phyloP scores from a whole-genome alignment of 2,888 invertebrate species.

The Bugulina stolonifera region DNA sequence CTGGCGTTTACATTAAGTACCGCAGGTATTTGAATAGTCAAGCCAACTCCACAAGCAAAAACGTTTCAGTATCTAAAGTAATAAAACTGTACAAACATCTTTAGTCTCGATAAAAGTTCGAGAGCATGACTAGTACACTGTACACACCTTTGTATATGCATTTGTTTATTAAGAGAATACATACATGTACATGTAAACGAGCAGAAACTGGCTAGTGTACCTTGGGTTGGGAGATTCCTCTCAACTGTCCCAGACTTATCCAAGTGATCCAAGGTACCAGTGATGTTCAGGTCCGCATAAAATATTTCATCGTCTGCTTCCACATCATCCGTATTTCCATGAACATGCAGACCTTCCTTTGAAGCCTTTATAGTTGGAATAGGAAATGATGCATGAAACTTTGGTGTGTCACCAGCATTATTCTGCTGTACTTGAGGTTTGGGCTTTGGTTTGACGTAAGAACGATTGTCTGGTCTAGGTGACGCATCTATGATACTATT shows the following conservation, averaged over 20 bases:
- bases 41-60: no score
- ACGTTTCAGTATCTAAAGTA: no score
- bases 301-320: neutral
- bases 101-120: no score
- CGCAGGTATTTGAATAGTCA: no score
- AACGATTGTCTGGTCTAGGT: slow-evolving; percentile 6
- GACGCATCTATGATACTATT: slow-evolving; percentile 40
- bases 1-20: no score
- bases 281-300: slow-evolving; percentile 13
- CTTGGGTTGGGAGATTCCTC: neutral
- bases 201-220: no score
- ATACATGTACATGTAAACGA: no score
- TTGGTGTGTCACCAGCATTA: neutral
- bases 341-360: slow-evolving; percentile 20
- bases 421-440: neutral
- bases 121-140: no score
- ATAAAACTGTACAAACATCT: no score
- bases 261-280: neutral
- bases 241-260: neutral
- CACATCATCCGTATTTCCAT: neutral
- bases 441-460: neutral
- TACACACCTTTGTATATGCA: no score
- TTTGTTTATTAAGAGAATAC: no score
- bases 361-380: slow-evolving; percentile 10
- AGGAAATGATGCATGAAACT: slow-evolving; percentile 20